These are phyloP conservation scores for Apoda limacodes DNA, from an alignment of 2,888 invertebrate species.

Conservation along the genomic window DNA sequence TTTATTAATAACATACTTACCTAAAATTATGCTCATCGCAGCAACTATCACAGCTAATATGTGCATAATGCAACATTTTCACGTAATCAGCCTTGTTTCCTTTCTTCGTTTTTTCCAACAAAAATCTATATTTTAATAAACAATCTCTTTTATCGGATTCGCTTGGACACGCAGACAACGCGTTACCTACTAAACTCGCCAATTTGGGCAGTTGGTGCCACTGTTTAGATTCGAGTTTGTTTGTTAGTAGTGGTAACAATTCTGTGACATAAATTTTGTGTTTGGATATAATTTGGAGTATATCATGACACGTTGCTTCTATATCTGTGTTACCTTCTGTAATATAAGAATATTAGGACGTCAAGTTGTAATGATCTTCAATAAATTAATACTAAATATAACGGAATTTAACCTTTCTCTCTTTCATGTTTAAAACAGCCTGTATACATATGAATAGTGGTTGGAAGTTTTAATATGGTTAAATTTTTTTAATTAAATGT, in stretches of 20 bases:
- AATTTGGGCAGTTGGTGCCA: slow-evolving; percentile 7
- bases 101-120: slow-evolving; percentile 23
- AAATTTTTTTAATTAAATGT: too few species aligned
- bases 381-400: too few species aligned
- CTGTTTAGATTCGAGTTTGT: slow-evolving; percentile 9
- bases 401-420: not conserved
- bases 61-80: slow-evolving; percentile 30
- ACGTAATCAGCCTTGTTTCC: slow-evolving; percentile 27
- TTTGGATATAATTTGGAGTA: slow-evolving; percentile 23
- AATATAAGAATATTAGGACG: too few species aligned
- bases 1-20: slow-evolving; percentile 25
- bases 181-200: slow-evolving; percentile 29
- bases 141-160: slow-evolving; percentile 5
- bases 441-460: too few species aligned
- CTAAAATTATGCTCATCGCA: slow-evolving; percentile 33
- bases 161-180: slow-evolving; percentile 20
- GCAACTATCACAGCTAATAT: slow-evolving; percentile 23
- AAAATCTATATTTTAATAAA: slow-evolving; percentile 22
- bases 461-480: too few species aligned
- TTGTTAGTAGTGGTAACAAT: slow-evolving; percentile 22
- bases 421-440: too few species aligned
- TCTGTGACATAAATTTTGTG: slow-evolving; percentile 26
- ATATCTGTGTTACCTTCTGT: slow-evolving; percentile 16
- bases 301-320: slow-evolving; percentile 17
- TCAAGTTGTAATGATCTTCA: too few species aligned